Evolutionary conservation across 2,797 vertebrate species (phyloP).

Genomic region (Lagorchestes hirsutus): DNA sequence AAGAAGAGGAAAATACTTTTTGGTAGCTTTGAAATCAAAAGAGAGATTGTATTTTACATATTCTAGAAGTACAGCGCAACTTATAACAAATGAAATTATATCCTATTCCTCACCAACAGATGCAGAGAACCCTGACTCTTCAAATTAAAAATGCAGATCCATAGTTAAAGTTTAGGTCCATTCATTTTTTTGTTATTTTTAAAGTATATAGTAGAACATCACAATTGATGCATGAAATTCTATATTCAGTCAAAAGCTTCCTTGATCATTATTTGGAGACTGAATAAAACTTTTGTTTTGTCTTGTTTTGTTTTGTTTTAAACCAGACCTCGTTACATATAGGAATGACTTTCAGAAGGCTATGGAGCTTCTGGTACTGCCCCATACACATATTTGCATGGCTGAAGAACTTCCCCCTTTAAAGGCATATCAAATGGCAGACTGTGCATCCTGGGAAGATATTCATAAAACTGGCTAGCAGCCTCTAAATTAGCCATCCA

Average conservation of each 20-base stretch:
- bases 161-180: background rate
- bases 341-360: conserved; percentile 18
- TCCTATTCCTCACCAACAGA: background rate
- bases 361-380: conserved; percentile 28
- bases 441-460: conserved; percentile 7
- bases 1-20: background rate
- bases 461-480: background rate
- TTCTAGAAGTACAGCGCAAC: background rate
- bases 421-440: background rate
- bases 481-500: background rate
- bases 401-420: conserved; percentile 5
- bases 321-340: conserved; percentile 24
- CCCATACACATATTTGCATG: conserved; percentile 17
- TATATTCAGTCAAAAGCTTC: conserved; percentile 43
- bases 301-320: background rate
- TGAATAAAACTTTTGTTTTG: conserved; percentile 50
- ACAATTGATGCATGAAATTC: background rate
- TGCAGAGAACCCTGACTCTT: background rate
- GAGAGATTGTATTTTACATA: background rate
- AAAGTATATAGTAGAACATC: background rate
- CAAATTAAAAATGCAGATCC: background rate
- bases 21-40: background rate
- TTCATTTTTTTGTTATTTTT: background rate
- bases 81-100: conserved; percentile 20
- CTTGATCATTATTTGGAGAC: conserved; percentile 19